These are phyloP conservation scores for Cheilosia soror DNA, from an alignment of 2,888 invertebrate species.

Conservation along the genomic window DNA sequence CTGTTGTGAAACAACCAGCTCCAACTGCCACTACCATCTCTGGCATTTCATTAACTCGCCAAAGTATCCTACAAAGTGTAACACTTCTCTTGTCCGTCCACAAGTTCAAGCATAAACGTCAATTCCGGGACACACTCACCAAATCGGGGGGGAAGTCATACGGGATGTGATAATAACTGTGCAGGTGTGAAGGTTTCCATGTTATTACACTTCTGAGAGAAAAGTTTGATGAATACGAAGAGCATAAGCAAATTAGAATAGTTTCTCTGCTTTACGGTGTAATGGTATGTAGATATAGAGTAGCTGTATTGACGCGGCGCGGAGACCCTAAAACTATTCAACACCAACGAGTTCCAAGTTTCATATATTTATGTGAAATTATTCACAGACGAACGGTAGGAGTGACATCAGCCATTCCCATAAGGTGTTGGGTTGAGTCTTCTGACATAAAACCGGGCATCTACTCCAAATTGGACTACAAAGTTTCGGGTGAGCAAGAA, in stretches of 20 bases:
- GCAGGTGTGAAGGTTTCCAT: slow-evolving; percentile 58
- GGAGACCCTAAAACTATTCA: background rate
- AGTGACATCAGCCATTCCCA: no score
- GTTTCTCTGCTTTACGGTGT: slow-evolving; percentile 38
- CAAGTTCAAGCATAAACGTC: slow-evolving; percentile 53
- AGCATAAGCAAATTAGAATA: slow-evolving; percentile 38
- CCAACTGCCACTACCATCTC: slow-evolving; percentile 46
- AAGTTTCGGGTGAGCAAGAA: slow-evolving; percentile 37
- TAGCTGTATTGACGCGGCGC: background rate
- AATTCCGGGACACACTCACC: slow-evolving; percentile 36
- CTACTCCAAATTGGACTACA: slow-evolving; percentile 53
- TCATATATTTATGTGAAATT: slow-evolving; percentile 10
- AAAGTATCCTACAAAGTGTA: slow-evolving; percentile 46
- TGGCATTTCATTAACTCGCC: slow-evolving; percentile 60
- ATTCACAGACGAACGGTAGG: no score
- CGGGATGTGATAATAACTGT: slow-evolving; percentile 52
- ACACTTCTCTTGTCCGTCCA: slow-evolving; percentile 43
- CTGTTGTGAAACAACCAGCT: slow-evolving; percentile 27
- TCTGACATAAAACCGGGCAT: slow-evolving; percentile 42
- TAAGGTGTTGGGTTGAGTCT: background rate
- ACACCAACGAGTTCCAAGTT: background rate
- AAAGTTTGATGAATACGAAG: slow-evolving; percentile 55
- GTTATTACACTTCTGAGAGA: slow-evolving; percentile 53
- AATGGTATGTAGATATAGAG: slow-evolving; percentile 4
- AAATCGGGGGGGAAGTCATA: slow-evolving; percentile 1